Conservation (phyloP, 2,888 invertebrate species). For the Ceriagrion tenellum region DNA sequence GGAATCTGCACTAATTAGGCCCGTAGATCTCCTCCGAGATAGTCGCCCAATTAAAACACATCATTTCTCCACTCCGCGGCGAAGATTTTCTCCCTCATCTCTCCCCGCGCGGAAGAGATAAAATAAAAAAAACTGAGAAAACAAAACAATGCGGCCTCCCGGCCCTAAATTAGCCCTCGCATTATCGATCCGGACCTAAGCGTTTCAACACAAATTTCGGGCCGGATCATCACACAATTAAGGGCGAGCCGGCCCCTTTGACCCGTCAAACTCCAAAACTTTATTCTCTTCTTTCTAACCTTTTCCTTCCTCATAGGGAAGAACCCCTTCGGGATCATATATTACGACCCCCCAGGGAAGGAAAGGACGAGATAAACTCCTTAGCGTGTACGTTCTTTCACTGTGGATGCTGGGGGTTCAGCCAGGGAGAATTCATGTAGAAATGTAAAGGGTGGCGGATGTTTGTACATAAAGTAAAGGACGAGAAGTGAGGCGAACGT, state of each 20-base stretch:
- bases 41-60: not conserved
- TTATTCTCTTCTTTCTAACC: not conserved
- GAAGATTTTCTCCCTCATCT: not conserved
- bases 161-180: slow-evolving; percentile 48
- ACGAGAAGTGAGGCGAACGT: not conserved
- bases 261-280: not conserved
- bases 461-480: not conserved
- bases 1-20: slow-evolving; percentile 24
- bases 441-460: not conserved
- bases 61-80: not conserved
- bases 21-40: not conserved
- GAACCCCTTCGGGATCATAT: not conserved
- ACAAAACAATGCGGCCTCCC: not conserved
- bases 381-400: not conserved
- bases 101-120: no score
- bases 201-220: slow-evolving; percentile 58
- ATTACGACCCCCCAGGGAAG: slow-evolving; percentile 6
- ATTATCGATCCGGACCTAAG: slow-evolving; percentile 64
- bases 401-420: no score
- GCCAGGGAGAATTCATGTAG: not conserved
- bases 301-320: not conserved
- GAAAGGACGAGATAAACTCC: not conserved
- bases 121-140: no score
- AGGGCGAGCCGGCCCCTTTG: slow-evolving; percentile 44
- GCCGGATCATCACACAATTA: slow-evolving; percentile 23